phyloP scores from a whole-genome alignment of 2,888 invertebrate genomes.

The Aleiodes leptofemur region DNA sequence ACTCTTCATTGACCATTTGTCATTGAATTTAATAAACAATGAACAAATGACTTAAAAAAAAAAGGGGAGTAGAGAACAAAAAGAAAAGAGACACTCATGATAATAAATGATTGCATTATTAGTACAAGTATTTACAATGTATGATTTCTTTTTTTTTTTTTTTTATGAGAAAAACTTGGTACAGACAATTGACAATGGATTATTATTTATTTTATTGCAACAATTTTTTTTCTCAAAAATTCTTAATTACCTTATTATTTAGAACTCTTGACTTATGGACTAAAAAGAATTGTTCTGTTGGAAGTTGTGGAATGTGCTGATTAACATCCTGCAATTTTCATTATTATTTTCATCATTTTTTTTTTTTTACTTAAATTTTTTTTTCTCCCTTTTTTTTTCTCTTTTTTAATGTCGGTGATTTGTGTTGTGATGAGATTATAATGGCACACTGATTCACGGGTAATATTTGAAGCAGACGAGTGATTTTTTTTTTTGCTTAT shows the following conservation, averaged over 20 bases:
- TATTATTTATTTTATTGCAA: conserved; percentile 29
- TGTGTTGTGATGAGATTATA: conserved; percentile 47
- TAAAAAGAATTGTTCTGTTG: conserved; percentile 14
- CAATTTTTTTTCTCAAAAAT: background rate
- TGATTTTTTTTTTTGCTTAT: conserved; percentile 25
- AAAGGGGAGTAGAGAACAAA: background rate
- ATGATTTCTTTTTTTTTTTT: conserved; percentile 8
- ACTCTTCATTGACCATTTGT: conserved; percentile 18
- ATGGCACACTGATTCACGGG: conserved; percentile 73
- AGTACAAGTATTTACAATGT: conserved; percentile 34
- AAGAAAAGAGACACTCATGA: conserved; percentile 19
- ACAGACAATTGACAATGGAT: conserved; percentile 33
- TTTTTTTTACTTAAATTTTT: conserved; percentile 31
- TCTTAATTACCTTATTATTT: conserved; percentile 33
- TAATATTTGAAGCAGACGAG: conserved; percentile 48
- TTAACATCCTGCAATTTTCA: conserved; percentile 41
- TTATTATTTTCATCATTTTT: background rate
- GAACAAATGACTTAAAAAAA: background rate
- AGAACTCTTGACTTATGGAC: conserved; percentile 14
- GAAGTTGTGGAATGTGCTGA: conserved; percentile 23
- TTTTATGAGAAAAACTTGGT: conserved; percentile 18
- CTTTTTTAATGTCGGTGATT: conserved; percentile 33
- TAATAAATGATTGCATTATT: conserved; percentile 34
- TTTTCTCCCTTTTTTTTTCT: conserved; percentile 13
- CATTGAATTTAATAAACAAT: conserved; percentile 19